These are phyloP conservation scores for Recurvirostra avosetta DNA, from an alignment of 2,113 vertebrate species.

Conservation along the genomic window DNA sequence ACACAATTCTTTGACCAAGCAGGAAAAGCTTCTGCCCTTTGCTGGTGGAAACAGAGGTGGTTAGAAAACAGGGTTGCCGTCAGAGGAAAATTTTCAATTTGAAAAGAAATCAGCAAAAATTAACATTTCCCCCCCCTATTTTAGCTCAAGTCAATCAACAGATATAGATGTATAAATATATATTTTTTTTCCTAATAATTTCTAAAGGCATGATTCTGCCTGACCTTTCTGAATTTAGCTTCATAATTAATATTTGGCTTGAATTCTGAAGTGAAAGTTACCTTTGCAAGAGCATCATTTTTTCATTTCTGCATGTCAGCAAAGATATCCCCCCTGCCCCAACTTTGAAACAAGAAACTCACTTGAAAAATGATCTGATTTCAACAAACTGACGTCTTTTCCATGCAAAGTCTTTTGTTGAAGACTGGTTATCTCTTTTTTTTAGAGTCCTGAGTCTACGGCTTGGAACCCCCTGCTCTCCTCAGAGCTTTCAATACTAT, in stretches of 20 bases:
- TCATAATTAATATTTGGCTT: background rate
- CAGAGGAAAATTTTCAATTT: background rate
- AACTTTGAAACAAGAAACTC: background rate
- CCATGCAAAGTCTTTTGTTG: background rate
- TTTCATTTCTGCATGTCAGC: slow-evolving; percentile 25
- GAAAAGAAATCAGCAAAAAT: background rate
- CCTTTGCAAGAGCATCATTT: slow-evolving; percentile 42
- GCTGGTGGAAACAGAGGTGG: background rate
- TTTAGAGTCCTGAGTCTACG: background rate
- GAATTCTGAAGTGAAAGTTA: background rate
- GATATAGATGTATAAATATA: background rate
- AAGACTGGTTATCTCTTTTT: background rate
- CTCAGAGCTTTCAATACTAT: background rate
- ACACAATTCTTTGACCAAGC: background rate
- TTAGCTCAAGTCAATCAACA: background rate
- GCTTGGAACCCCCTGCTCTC: background rate
- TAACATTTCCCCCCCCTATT: background rate
- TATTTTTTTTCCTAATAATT: background rate
- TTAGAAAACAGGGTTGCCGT: background rate
- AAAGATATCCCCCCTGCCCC: background rate
- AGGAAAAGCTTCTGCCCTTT: background rate
- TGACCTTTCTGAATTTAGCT: background rate
- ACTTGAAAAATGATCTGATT: slow-evolving; percentile 28
- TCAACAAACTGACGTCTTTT: background rate
- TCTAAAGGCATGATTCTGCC: background rate